Conservation (phyloP, 2,888 invertebrate species). For the Ectemnius continuus region DNA sequence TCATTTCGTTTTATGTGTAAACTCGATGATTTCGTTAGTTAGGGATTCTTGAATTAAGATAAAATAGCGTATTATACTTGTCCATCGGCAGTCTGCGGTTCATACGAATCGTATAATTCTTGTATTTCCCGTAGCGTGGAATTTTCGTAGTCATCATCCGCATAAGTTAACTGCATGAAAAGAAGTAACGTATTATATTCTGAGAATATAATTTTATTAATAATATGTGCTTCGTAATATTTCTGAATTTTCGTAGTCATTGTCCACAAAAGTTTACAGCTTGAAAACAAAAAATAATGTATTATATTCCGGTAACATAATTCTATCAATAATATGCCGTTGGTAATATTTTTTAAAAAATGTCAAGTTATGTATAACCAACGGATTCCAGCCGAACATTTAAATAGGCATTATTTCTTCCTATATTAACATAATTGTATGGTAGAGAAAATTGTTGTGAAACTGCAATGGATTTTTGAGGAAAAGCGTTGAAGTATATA, state of each 20-base stretch:
- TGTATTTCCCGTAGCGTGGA: constrained; percentile 25
- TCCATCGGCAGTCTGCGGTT: neutral
- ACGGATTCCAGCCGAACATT: too few species aligned
- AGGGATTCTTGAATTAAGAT: neutral
- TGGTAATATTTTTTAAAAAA: too few species aligned
- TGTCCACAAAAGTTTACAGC: neutral
- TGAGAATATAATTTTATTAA: too few species aligned
- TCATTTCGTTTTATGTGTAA: neutral
- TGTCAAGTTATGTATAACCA: too few species aligned
- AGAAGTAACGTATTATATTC: neutral
- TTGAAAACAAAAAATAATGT: neutral
- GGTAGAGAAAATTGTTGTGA: neutral
- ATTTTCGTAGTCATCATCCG: neutral
- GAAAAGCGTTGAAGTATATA: too few species aligned
- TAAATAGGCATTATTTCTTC: too few species aligned
- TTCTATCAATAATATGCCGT: too few species aligned
- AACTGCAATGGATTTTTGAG: too few species aligned
- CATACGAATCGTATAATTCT: constrained; percentile 16
- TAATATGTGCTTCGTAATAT: too few species aligned
- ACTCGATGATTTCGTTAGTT: neutral
- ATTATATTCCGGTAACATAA: neutral
- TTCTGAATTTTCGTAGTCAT: neutral
- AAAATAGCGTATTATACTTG: constrained; percentile 18
- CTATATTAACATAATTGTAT: neutral
- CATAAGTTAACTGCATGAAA: constrained; percentile 4